Evolutionary conservation across 2,888 invertebrate genomes (phyloP).

Genomic region (Cheilosia vernalis): DNA sequence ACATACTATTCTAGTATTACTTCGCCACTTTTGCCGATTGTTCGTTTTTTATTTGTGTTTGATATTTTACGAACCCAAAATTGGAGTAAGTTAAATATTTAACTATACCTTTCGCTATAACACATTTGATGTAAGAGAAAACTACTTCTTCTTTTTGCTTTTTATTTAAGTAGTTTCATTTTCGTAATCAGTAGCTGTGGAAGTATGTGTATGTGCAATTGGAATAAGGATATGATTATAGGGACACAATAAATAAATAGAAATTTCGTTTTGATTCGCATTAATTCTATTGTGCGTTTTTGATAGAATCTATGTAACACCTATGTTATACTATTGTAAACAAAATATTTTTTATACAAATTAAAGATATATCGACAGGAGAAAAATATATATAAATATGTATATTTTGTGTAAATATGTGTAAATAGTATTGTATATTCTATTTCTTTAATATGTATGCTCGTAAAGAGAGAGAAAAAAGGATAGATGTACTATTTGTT

Average conservation of each 20-base stretch:
- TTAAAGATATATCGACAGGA: constrained; percentile 61
- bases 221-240: constrained; percentile 21
- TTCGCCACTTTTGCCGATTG: neutral
- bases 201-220: constrained; percentile 19
- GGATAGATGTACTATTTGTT: constrained; percentile 64
- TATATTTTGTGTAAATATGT: constrained; percentile 72
- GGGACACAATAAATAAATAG: constrained; percentile 37
- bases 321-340: constrained; percentile 65
- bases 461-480: constrained; percentile 37
- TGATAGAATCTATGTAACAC: constrained; percentile 27
- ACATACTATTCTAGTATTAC: neutral
- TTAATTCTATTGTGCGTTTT: constrained; percentile 50
- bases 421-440: constrained; percentile 71
- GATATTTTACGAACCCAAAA: constrained; percentile 30
- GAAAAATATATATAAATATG: constrained; percentile 66
- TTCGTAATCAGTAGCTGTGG: constrained; percentile 6
- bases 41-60: constrained; percentile 3
- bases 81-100: constrained; percentile 63
- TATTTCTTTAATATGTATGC: constrained; percentile 65
- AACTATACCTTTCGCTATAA: constrained; percentile 76
- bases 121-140: constrained; percentile 77
- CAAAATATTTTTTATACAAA: constrained; percentile 52
- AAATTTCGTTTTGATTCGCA: constrained; percentile 36
- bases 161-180: constrained; percentile 48
- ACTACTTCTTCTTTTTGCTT: constrained; percentile 20